Evolutionary conservation across 2,797 vertebrate species (phyloP), one percentile per base, ranked within the genome.

Genomic region (Neosalanx taihuensis): DNA sequence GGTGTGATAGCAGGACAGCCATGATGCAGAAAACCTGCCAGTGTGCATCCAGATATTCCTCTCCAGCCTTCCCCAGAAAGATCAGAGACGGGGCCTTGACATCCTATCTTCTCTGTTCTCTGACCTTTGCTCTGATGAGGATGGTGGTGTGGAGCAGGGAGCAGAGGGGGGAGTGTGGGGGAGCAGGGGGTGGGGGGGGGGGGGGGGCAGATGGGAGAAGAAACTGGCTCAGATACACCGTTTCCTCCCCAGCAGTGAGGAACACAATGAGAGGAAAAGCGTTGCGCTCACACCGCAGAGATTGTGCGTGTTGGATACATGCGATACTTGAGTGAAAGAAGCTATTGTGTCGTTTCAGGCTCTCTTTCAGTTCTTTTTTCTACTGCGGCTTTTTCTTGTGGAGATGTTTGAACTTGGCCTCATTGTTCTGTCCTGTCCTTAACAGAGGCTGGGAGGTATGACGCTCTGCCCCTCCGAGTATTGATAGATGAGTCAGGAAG

Each of bases 251-350:
- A 84, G 84, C 82, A 86, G 79, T 84, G 81, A 76, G 74, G 15
- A 79, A 87, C 72, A 93, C 92, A 93, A 92, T 91, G 83, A 86
- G 75, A 92, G 92, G 92, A 92, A 94, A 92, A 86, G 83, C 67
- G 68, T 71, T 82, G 78, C 84, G 68, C 82, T 82, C 88, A 79
- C 80, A 89, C 81, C 73, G 76, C 66, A 79, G 64, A 82, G 74
- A 64, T 73, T 67, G 82, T 78, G 70, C 88, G 79, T 75, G 71
- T 79, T 72, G 82, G 72, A 85, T 76, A 67, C 82, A 84, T 90
- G 73, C 73, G 86, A 83, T 85, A 80, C 83, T 83, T 85, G 87
- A 80, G 81, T 81, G 73, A 88, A 88, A 87, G 78, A 81, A 74
- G 78, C 84, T 64, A 84, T 92, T 91, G 88, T 92, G 77, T 85